A percentile compares a stretch with the other conserved stretches of the same genome.
Evolutionary conservation across 2,113 vertebrate genomes (phyloP).

Genomic region (Anguilla rostrata): DNA sequence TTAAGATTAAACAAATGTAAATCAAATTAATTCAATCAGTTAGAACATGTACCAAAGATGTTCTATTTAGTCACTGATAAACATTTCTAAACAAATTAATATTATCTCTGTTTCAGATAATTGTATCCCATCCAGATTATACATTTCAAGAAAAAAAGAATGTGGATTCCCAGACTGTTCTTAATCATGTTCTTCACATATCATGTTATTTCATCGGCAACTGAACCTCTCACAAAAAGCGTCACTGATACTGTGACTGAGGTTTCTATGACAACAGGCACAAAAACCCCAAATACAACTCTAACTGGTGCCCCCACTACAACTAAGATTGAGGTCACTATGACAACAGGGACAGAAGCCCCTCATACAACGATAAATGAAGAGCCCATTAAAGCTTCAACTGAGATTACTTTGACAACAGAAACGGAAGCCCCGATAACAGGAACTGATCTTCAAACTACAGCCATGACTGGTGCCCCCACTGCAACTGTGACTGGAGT

Average conservation of each 20-base stretch:
- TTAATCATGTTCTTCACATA: background rate
- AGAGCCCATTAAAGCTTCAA: background rate
- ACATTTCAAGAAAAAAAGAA: background rate
- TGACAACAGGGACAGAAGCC: background rate
- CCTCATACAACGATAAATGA: background rate
- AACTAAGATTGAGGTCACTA: background rate
- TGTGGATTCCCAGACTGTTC: background rate
- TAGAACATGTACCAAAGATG: too few relatives aligned
- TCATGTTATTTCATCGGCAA: background rate
- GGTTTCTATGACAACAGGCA: background rate
- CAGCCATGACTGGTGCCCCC: too few relatives aligned
- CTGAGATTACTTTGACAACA: too few relatives aligned
- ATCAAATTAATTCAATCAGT: too few relatives aligned
- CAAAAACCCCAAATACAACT: background rate
- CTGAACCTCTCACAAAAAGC: background rate
- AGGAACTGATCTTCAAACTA: background rate
- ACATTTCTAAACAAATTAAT: background rate
- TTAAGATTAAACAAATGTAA: too few relatives aligned
- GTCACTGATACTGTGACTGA: too few relatives aligned
- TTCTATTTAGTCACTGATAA: too few relatives aligned
- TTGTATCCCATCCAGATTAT: background rate
- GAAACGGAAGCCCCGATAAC: background rate
- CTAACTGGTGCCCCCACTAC: background rate
- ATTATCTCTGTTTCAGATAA: background rate
- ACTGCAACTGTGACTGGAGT: too few relatives aligned